phyloP scores from a whole-genome alignment of 2,113 vertebrate genomes.

The Oplegnathus fasciatus region DNA sequence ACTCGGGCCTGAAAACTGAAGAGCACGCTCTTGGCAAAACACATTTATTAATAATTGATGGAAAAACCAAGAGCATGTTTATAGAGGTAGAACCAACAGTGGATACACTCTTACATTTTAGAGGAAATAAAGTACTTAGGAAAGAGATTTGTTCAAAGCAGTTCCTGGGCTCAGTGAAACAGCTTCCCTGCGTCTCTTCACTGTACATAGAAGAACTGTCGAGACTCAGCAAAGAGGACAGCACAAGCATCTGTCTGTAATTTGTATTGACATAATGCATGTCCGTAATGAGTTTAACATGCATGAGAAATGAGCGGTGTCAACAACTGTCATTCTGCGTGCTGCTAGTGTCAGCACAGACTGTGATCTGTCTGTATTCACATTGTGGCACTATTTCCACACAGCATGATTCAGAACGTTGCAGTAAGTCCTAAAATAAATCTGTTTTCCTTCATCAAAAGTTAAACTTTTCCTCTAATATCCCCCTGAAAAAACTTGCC shows the following conservation, averaged over 20 bases:
- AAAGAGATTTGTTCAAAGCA: slow-evolving; percentile 20
- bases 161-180: slow-evolving; percentile 9
- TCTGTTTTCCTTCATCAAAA: not conserved
- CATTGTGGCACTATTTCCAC: not conserved
- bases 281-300: slow-evolving; percentile 14
- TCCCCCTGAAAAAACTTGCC: not conserved
- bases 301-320: slow-evolving; percentile 28
- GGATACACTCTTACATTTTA: slow-evolving; percentile 23
- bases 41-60: slow-evolving; percentile 68
- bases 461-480: not conserved
- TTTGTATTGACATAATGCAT: slow-evolving; percentile 49
- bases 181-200: not conserved
- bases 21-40: slow-evolving; percentile 51
- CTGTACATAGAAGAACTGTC: slow-evolving; percentile 1
- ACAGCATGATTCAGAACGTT: not conserved
- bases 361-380: slow-evolving; percentile 4
- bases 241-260: slow-evolving; percentile 1
- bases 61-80: slow-evolving; percentile 49
- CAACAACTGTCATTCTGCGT: slow-evolving; percentile 6
- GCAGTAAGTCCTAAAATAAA: not conserved
- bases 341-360: slow-evolving; percentile 1
- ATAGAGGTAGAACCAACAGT: slow-evolving; percentile 33
- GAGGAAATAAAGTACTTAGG: slow-evolving; percentile 39
- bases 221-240: slow-evolving; percentile 24
- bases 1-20: slow-evolving; percentile 42